Percentiles rank a stretch among this genome's conserved stretches.
These are phyloP conservation scores for Ichneumoninae sp. DNA, from an alignment of 2,888 invertebrate genomes.

Conservation along the genomic window DNA sequence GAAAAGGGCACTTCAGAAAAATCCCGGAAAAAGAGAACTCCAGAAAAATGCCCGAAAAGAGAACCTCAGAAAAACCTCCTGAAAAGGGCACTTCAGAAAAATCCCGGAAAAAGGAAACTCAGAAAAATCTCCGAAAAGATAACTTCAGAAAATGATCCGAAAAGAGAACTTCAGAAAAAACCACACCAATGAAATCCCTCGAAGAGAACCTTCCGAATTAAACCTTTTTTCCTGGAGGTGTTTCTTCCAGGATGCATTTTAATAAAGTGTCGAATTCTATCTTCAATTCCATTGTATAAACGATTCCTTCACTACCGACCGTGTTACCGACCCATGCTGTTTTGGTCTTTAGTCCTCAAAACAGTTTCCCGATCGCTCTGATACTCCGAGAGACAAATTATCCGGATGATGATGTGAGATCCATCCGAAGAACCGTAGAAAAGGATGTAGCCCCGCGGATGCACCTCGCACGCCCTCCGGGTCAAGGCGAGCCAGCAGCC, in stretches of 20 bases:
- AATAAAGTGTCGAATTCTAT: slow-evolving; percentile 58
- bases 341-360: neutral
- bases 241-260: neutral
- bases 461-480: slow-evolving; percentile 76
- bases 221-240: no score
- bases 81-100: no score
- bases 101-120: no score
- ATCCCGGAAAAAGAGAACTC: no score
- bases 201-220: no score
- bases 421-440: neutral
- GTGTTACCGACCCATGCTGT: slow-evolving; percentile 43
- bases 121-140: no score
- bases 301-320: slow-evolving; percentile 10
- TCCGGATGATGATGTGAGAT: neutral
- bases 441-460: slow-evolving; percentile 66
- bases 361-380: slow-evolving; percentile 8
- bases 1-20: no score
- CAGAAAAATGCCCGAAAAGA: no score
- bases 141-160: no score
- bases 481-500: slow-evolving; percentile 77
- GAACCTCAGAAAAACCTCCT: no score
- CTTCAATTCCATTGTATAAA: slow-evolving; percentile 44
- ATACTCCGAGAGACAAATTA: neutral
- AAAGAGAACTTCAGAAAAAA: no score
- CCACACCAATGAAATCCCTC: no score